Evolutionary conservation across 2,113 vertebrate species (phyloP).

Genomic region (Thalassoma bifasciatum): DNA sequence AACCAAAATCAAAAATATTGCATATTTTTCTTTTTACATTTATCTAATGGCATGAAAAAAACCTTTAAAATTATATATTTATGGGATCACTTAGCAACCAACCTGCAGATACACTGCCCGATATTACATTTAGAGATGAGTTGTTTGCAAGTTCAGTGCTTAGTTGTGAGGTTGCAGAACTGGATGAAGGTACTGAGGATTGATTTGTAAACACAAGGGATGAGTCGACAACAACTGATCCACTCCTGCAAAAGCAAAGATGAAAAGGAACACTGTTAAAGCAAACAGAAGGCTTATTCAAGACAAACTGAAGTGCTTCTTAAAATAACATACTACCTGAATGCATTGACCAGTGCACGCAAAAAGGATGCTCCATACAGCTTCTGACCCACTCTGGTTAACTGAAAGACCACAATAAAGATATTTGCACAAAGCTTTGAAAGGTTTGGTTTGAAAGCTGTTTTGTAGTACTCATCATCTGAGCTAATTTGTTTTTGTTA

Average conservation of each 20-base stretch:
- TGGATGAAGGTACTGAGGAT: conserved; percentile 32
- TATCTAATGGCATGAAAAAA: too few relatives aligned
- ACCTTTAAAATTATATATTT: too few relatives aligned
- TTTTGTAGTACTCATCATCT: background rate
- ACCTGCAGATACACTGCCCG: conserved; percentile 46
- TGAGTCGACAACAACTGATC: conserved; percentile 48
- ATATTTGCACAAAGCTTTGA: background rate
- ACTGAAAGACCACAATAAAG: conserved; percentile 48
- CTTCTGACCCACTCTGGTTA: conserved; percentile 1
- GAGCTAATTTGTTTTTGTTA: background rate
- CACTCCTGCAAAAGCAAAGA: conserved; percentile 40
- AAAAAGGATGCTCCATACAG: conserved; percentile 8
- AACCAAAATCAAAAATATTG: too few relatives aligned
- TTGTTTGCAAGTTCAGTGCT: background rate
- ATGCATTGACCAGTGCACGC: conserved; percentile 37
- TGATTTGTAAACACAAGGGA: conserved; percentile 41
- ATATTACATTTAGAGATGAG: conserved; percentile 13
- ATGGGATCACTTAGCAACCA: too few relatives aligned
- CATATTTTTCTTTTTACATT: too few relatives aligned
- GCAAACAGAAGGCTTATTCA: fast-evolving
- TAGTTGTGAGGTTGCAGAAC: background rate
- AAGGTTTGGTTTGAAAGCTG: background rate
- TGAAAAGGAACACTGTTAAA: background rate
- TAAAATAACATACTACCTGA: conserved; percentile 57
- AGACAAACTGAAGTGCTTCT: background rate